Evolutionary conservation across 2,797 vertebrate genomes (phyloP).

Genomic region (Neosilurus mollespiculum): DNA sequence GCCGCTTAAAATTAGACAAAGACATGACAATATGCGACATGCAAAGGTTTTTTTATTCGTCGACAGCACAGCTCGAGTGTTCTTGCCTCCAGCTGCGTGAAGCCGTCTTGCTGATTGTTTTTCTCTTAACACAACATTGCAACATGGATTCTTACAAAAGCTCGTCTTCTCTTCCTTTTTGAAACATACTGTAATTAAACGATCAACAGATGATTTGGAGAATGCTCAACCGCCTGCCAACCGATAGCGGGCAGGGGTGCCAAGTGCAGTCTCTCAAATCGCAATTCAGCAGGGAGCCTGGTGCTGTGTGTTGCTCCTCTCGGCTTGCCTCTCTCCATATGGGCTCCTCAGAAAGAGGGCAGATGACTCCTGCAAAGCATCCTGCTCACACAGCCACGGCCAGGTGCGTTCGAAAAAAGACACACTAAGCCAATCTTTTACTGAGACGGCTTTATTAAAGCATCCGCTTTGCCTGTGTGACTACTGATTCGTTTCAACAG

Average conservation of each 20-base stretch:
- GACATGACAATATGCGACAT: neutral
- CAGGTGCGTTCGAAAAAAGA: slow-evolving; percentile 38
- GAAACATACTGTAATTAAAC: slow-evolving; percentile 66
- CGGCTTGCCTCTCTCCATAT: slow-evolving; percentile 51
- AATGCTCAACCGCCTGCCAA: slow-evolving; percentile 59
- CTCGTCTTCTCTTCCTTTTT: slow-evolving; percentile 46
- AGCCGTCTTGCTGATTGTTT: slow-evolving; percentile 46
- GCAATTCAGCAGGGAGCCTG: slow-evolving; percentile 54
- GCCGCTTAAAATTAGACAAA: slow-evolving; percentile 25
- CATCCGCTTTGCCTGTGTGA: neutral
- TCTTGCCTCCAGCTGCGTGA: slow-evolving; percentile 40
- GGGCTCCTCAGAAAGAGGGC: slow-evolving; percentile 49
- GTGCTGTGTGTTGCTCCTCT: slow-evolving; percentile 54
- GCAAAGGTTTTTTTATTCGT: slow-evolving; percentile 44
- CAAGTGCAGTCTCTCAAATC: slow-evolving; percentile 60
- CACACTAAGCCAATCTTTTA: slow-evolving; percentile 33
- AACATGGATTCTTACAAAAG: slow-evolving; percentile 21
- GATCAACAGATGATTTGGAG: slow-evolving; percentile 66
- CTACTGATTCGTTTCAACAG: neutral
- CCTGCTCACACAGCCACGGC: slow-evolving; percentile 19
- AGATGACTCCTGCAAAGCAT: slow-evolving; percentile 41
- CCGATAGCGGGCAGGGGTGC: slow-evolving; percentile 59
- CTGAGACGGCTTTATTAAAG: slow-evolving; percentile 39
- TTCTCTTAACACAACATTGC: neutral
- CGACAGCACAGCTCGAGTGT: slow-evolving; percentile 31